These are phyloP conservation scores for Struthidea cinerea DNA, from an alignment of 2,113 vertebrate genomes.

Conservation along the genomic window DNA sequence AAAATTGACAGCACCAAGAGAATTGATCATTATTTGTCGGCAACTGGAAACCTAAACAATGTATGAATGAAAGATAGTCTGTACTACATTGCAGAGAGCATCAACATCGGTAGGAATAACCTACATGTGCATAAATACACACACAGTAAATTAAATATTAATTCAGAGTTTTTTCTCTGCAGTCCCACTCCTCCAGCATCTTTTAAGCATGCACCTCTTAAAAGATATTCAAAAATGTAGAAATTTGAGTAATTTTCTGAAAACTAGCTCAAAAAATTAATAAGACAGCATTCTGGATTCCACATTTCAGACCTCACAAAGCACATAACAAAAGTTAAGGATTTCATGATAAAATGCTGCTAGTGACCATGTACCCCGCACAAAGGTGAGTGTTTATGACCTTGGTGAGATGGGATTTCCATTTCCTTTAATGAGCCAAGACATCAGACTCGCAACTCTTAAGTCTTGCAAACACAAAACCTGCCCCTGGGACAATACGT, in stretches of 20 bases:
- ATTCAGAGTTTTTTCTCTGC: background rate
- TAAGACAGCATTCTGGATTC: background rate
- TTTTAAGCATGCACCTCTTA: background rate
- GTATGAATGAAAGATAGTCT: background rate
- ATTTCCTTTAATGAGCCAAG: conserved; percentile 40
- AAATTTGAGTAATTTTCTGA: background rate
- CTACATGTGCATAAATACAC: background rate
- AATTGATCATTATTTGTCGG: background rate
- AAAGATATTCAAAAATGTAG: background rate
- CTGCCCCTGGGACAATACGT: background rate
- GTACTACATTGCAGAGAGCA: background rate
- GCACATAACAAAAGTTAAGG: background rate
- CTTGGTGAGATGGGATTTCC: conserved; percentile 47
- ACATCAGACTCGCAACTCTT: background rate
- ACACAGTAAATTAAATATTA: background rate
- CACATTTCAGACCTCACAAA: background rate
- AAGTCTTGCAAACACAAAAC: background rate
- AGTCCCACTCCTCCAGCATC: background rate
- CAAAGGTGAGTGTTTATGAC: conserved; percentile 49
- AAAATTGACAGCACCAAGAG: background rate
- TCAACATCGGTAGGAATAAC: background rate
- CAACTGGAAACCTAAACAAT: background rate
- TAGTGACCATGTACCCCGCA: background rate
- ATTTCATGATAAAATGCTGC: background rate
- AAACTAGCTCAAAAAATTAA: background rate